Percentiles rank a stretch among this genome's conserved stretches.
phyloP scores from a whole-genome alignment of 2,113 vertebrate species.

The Phocoena sinus region DNA sequence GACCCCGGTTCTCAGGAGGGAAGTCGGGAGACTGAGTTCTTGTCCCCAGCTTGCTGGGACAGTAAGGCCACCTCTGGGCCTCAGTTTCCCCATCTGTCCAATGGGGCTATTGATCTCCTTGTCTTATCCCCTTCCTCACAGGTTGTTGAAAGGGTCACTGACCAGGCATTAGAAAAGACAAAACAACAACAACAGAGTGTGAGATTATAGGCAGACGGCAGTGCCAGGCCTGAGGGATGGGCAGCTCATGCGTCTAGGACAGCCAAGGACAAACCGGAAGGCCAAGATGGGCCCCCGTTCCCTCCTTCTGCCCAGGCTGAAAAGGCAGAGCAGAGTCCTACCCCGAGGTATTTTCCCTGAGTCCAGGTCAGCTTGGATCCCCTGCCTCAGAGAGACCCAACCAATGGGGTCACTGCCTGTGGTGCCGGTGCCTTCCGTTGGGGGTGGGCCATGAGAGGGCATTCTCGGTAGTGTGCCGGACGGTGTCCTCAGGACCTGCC shows the following conservation, averaged over 20 bases:
- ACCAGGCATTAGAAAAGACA: neutral
- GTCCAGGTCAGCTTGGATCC: too few relatives aligned
- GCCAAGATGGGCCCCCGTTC: neutral
- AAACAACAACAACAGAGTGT: neutral
- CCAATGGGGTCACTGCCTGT: rapidly evolving
- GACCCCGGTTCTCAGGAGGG: neutral
- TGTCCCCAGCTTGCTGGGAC: neutral
- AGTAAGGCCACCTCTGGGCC: neutral
- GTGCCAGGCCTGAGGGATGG: neutral
- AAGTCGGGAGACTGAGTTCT: neutral
- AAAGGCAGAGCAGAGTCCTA: neutral
- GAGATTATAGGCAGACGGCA: neutral
- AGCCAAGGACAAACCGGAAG: neutral
- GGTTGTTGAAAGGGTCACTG: neutral
- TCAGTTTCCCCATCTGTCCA: neutral
- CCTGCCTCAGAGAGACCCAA: neutral
- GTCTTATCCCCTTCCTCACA: neutral
- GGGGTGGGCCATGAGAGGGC: rapidly evolving
- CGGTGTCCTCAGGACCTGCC: neutral
- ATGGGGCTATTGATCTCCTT: neutral
- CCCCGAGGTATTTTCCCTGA: neutral
- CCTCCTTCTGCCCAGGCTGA: neutral
- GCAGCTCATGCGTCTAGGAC: neutral
- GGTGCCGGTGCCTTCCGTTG: neutral
- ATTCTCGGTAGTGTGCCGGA: too few relatives aligned